Evolutionary conservation across 1,140 invertebrate species (phyloP), one percentile per base, ranked within the genome.

Genomic region (Grapholita molesta): DNA sequence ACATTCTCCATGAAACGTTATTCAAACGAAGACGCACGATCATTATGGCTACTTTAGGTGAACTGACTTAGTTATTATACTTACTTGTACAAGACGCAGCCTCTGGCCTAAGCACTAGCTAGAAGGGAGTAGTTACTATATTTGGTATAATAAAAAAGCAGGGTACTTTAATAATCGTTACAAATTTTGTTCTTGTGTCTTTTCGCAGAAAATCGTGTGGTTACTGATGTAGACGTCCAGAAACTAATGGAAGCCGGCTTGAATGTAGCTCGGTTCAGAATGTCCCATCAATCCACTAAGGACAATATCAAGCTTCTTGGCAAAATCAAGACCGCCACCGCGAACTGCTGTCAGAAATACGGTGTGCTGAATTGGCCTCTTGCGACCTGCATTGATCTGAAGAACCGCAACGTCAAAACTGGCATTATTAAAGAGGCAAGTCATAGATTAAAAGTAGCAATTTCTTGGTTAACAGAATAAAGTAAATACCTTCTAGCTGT

Each of bases 191-290:
- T n/a, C 12, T n/a, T 15, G n/a, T 18, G 8, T n/a, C n/a, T n/a
- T n/a, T 48, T 48, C 15, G n/a, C 42, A 48, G 42, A 15, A 48
- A 48, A 48, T n/a, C 23, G 35, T 11, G 55, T 78, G 9, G 76
- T 85, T 18, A 77, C 78, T 25, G 48, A 66, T 52, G 85, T 86
- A 0, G 85, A 85, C 24, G 71, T 89, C 11, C 78, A 86, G 38
- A 82, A 82, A 30, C 65, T 85, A 48, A 68, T 89, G 66, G 83
- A 86, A 75, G 74, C 72, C 11, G 86, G 85, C 2, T 82, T 86
- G 78, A 87, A 85, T 53, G 71, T 82, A 32, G 77, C 70, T 6
- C 78, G 78, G 57, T 78, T 89, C 12, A 77, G 75, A 69, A 69
- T 83, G 69, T 77, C 81, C 0, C 69, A 68, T 32, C 80, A 72